These are phyloP conservation scores for Andrena hattorfiana DNA, from an alignment of 2,888 invertebrate species.

Conservation along the genomic window DNA sequence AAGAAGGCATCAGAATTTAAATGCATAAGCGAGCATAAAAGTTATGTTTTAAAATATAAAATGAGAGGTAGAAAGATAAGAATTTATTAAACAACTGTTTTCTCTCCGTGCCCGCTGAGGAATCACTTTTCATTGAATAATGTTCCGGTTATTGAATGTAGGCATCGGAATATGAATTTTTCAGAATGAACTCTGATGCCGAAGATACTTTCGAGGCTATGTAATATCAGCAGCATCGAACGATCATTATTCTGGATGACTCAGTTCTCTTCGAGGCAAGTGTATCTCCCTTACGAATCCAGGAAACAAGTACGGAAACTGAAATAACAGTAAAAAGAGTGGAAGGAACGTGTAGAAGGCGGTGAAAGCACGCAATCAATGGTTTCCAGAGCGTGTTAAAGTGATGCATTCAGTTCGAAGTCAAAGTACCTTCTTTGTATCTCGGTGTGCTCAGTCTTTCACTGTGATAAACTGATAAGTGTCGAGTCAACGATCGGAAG, in stretches of 20 bases:
- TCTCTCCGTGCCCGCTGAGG: not conserved
- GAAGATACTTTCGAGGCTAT: not conserved
- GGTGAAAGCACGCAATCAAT: conserved; percentile 47
- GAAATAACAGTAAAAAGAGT: conserved; percentile 14
- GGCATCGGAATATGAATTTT: not conserved
- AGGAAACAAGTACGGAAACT: not conserved
- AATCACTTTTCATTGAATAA: not conserved
- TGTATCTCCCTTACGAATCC: not conserved
- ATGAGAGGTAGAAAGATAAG: no score
- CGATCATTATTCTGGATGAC: conserved; percentile 26
- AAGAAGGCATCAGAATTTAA: not conserved
- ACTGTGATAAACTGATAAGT: conserved; percentile 7
- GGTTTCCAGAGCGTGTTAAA: conserved; percentile 60
- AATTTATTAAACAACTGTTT: not conserved
- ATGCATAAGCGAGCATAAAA: no score
- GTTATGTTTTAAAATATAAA: no score
- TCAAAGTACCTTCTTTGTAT: conserved; percentile 28
- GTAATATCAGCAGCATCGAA: conserved; percentile 14
- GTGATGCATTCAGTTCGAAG: conserved; percentile 44
- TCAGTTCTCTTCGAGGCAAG: conserved; percentile 1
- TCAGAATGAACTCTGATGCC: not conserved
- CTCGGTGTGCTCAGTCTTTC: conserved; percentile 31
- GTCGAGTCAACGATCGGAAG: not conserved
- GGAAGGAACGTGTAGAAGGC: not conserved
- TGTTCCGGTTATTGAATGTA: not conserved